phyloP scores from a whole-genome alignment of 37 sponge, comb jelly and placozoan genomes.

The Beroe forskalii region DNA sequence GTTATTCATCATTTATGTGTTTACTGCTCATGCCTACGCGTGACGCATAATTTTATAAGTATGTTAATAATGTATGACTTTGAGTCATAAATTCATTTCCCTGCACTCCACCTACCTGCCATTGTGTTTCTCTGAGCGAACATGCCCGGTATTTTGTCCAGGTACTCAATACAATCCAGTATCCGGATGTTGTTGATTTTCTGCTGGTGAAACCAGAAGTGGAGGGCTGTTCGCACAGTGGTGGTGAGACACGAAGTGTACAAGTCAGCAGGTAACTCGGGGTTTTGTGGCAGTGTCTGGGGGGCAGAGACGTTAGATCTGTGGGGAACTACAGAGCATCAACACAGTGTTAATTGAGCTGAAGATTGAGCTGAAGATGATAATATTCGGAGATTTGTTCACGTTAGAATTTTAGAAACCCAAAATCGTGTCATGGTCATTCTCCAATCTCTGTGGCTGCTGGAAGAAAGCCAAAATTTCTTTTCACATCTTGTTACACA shows the following conservation, averaged over 20 bases:
- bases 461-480: no score
- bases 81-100: no score
- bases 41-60: no score
- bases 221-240: conserved; percentile 76
- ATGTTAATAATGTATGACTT: no score
- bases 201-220: conserved; percentile 63
- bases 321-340: not conserved
- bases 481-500: no score
- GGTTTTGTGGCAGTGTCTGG: conserved; percentile 91
- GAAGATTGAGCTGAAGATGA: no score
- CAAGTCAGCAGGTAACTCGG: conserved; percentile 90
- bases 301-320: not conserved
- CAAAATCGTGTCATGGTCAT: no score
- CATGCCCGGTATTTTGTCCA: conserved; percentile 48
- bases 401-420: no score
- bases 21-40: no score
- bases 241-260: conserved; percentile 96
- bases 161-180: conserved; percentile 56
- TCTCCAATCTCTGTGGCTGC: no score
- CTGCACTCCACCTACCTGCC: conserved; percentile 13
- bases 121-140: conserved; percentile 1
- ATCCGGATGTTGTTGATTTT: conserved; percentile 27
- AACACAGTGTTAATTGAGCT: not conserved
- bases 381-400: no score
- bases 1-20: no score